A percentile compares a stretch with the other conserved stretches of the same genome.
phyloP scores from a whole-genome alignment of 2,888 invertebrate species.

The Leptura quadrifasciata region DNA sequence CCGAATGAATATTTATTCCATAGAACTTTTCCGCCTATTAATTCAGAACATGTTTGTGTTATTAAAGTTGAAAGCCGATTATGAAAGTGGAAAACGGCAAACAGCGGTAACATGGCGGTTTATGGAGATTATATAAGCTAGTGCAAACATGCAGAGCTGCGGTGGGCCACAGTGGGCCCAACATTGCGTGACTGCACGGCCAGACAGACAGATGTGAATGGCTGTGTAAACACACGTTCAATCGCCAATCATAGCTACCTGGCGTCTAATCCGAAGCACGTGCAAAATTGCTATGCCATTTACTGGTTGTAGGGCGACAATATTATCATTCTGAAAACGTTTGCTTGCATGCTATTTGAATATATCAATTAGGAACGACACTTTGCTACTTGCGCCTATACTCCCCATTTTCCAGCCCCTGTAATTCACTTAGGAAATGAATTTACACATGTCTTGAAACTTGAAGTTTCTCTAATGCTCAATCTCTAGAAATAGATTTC shows the following conservation, averaged over 20 bases:
- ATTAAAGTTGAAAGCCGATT: slow-evolving; percentile 43
- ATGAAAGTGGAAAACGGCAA: slow-evolving; percentile 41
- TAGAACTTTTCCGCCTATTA: slow-evolving; percentile 35
- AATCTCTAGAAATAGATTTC: slow-evolving; percentile 51
- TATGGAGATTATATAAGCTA: slow-evolving; percentile 38
- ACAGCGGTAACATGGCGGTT: slow-evolving; percentile 39
- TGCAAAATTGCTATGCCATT: slow-evolving; percentile 54
- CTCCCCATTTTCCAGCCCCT: slow-evolving; percentile 28
- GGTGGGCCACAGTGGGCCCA: slow-evolving; percentile 32
- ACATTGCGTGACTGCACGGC: slow-evolving; percentile 37
- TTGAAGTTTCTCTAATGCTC: slow-evolving; percentile 33
- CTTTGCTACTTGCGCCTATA: slow-evolving; percentile 43
- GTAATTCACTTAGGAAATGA: slow-evolving; percentile 42
- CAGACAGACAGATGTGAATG: slow-evolving; percentile 16
- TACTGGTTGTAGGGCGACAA: slow-evolving; percentile 43
- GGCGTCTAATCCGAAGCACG: slow-evolving; percentile 53
- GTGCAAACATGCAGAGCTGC: slow-evolving; percentile 40
- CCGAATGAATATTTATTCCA: slow-evolving; percentile 35
- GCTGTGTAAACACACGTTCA: slow-evolving; percentile 36
- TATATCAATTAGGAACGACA: slow-evolving; percentile 62
- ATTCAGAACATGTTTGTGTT: slow-evolving; percentile 39
- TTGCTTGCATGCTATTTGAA: slow-evolving; percentile 62
- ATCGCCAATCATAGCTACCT: slow-evolving; percentile 44
- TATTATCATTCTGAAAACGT: slow-evolving; percentile 61
- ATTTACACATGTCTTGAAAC: slow-evolving; percentile 33